These are phyloP conservation scores for Choristoneura rosaceana DNA, from an alignment of 2,888 invertebrate genomes.

Conservation along the genomic window DNA sequence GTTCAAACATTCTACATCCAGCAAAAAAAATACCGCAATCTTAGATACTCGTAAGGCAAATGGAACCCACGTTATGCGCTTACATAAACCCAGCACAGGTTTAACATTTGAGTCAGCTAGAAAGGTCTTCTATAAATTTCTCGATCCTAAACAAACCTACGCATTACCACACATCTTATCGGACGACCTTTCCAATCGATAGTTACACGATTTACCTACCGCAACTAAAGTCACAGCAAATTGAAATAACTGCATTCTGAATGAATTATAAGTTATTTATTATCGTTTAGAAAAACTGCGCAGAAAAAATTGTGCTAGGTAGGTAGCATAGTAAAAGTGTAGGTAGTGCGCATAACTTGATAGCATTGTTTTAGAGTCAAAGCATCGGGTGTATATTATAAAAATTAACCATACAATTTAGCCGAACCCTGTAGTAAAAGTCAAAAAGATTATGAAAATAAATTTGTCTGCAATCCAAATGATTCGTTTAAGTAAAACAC, in stretches of 20 bases:
- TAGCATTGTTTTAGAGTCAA: neutral
- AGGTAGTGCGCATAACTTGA: neutral
- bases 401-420: no score
- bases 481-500: no score
- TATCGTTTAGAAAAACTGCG: no score
- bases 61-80: neutral
- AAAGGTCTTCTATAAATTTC: no score
- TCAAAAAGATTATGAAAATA: no score
- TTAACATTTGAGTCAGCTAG: constrained; percentile 19
- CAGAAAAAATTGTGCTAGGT: neutral
- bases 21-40: neutral
- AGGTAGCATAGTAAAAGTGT: no score
- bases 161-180: constrained; percentile 27
- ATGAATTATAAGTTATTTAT: neutral
- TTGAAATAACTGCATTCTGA: constrained; percentile 9
- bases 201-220: constrained; percentile 3
- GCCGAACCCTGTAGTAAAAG: no score
- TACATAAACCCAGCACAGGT: neutral
- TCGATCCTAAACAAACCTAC: constrained; percentile 23
- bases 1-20: neutral
- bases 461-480: no score
- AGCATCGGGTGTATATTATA: neutral
- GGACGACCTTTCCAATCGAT: constrained; percentile 22
- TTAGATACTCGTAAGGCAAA: neutral
- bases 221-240: constrained; percentile 5